Evolutionary conservation across 37 sponge, comb jelly and placozoan species (phyloP).

Genomic region (Crambe crambe): DNA sequence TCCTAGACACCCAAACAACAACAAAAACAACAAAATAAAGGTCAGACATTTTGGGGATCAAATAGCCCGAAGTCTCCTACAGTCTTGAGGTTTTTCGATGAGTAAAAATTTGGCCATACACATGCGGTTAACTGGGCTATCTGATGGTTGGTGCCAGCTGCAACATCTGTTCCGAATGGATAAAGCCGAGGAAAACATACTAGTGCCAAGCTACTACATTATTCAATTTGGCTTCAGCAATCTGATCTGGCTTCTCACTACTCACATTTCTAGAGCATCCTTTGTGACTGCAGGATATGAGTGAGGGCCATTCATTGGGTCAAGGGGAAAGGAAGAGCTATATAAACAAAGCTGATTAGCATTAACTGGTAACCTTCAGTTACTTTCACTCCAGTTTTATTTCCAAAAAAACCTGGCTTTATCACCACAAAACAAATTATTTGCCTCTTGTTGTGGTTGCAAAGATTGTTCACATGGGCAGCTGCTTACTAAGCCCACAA

Average conservation of each 20-base stretch:
- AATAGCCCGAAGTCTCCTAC: too few relatives aligned
- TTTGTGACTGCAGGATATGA: too few relatives aligned
- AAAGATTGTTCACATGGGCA: not conserved
- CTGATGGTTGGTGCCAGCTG: slow-evolving; percentile 20
- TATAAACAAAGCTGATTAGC: slow-evolving; percentile 8
- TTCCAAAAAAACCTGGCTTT: too few relatives aligned
- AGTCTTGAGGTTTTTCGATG: slow-evolving; percentile 8
- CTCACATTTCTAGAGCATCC: slow-evolving; percentile 32
- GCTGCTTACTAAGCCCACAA: not conserved
- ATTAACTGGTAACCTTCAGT: not conserved
- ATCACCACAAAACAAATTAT: too few relatives aligned
- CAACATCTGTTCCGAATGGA: slow-evolving; percentile 27
- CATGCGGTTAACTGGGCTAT: slow-evolving; percentile 14
- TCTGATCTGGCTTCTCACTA: slow-evolving; percentile 25
- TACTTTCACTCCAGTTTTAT: too few relatives aligned
- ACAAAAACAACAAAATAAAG: too few relatives aligned
- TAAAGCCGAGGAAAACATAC: slow-evolving; percentile 2
- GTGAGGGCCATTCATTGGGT: not conserved
- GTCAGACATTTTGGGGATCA: too few relatives aligned
- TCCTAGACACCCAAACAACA: too few relatives aligned
- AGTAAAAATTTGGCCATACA: not conserved
- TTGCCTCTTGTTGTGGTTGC: not conserved
- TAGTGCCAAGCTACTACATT: slow-evolving; percentile 17
- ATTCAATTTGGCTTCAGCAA: slow-evolving; percentile 30
- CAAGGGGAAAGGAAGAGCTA: not conserved